phyloP scores from a whole-genome alignment of 2,113 vertebrate species.

The Varanus salvator region DNA sequence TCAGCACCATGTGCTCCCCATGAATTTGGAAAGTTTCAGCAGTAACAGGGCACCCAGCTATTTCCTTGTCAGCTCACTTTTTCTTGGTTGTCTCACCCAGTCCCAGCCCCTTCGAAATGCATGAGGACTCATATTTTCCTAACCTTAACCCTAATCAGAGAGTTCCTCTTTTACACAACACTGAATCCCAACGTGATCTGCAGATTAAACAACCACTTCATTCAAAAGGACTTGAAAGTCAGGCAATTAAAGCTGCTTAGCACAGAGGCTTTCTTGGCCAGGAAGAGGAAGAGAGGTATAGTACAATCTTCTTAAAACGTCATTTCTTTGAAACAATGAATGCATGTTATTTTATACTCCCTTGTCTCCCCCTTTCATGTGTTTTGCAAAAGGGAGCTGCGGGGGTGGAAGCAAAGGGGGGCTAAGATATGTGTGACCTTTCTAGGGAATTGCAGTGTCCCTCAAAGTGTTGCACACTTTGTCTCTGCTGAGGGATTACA shows the following conservation, averaged over 20 bases:
- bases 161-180: neutral
- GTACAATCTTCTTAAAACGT: neutral
- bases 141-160: fast-evolving
- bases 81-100: too few relatives aligned
- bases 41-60: too few relatives aligned
- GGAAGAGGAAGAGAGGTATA: neutral
- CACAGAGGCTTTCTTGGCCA: neutral
- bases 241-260: neutral
- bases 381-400: neutral
- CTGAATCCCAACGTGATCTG: neutral
- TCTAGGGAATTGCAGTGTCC: neutral
- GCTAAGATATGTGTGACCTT: neutral
- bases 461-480: fast-evolving
- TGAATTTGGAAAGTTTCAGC: too few relatives aligned
- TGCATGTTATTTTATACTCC: neutral
- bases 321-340: fast-evolving
- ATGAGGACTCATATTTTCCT: too few relatives aligned
- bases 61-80: too few relatives aligned
- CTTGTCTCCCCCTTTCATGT: neutral
- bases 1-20: too few relatives aligned
- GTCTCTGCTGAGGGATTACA: neutral
- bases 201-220: neutral
- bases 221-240: neutral
- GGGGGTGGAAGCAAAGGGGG: too few relatives aligned
- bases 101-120: too few relatives aligned